Percentiles rank a stretch among this genome's conserved stretches.
These are phyloP conservation scores for Orthosia gracilis DNA, from an alignment of 2,888 invertebrate genomes.

Conservation along the genomic window DNA sequence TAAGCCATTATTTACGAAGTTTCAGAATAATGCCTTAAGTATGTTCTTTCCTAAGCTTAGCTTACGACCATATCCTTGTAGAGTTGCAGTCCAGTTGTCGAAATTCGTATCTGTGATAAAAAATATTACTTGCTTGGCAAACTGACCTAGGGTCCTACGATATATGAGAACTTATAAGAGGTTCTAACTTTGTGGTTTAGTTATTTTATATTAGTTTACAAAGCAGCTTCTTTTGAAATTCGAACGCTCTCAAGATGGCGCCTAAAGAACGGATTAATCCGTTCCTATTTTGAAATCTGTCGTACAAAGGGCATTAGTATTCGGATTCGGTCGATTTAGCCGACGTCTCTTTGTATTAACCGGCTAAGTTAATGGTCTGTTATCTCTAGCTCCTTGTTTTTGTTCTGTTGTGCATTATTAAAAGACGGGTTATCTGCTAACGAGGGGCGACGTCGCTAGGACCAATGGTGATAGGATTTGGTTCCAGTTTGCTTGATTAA, in stretches of 20 bases:
- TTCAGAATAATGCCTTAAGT: too few relatives aligned
- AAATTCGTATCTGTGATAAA: background rate
- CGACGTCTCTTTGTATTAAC: constrained; percentile 84
- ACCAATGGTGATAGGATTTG: constrained; percentile 68
- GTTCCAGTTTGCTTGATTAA: constrained; percentile 70
- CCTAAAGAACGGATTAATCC: constrained; percentile 31
- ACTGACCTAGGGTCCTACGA: background rate
- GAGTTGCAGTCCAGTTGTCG: background rate
- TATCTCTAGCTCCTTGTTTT: constrained; percentile 83
- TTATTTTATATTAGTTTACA: too few relatives aligned
- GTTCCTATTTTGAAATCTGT: constrained; percentile 63
- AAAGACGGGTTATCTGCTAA: constrained; percentile 82
- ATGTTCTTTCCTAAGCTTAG: background rate
- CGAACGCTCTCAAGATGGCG: constrained; percentile 32
- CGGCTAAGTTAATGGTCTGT: constrained; percentile 84
- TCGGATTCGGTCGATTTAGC: constrained; percentile 79
- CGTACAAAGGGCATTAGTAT: constrained; percentile 62
- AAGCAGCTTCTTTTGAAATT: constrained; percentile 12
- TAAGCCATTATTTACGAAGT: background rate
- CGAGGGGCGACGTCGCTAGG: constrained; percentile 76
- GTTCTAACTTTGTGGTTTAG: background rate
- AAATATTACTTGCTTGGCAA: constrained; percentile 2
- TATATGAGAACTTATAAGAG: background rate
- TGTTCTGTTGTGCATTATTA: constrained; percentile 84
- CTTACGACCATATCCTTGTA: background rate